Base-by-base conservation (phyloP, 2,888 invertebrate species). In the Acrocera orbiculus region DNA sequence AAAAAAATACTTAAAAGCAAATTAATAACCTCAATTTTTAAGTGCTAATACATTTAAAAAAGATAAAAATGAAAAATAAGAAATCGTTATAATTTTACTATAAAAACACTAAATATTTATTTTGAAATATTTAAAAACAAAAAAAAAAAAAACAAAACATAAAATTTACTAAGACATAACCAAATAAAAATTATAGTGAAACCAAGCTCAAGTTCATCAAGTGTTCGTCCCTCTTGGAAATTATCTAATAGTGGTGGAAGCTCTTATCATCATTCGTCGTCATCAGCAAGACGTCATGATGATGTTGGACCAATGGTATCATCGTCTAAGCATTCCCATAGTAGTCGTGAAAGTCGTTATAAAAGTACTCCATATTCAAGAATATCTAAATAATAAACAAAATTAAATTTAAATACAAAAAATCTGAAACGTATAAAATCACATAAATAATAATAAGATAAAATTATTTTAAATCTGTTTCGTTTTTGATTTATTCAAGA, bases 331-430 rank as follows among this genome's bases (percentile, higher is more conserved):
- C 36, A 38, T 40, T 25, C 37, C 27, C 41, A 42, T 35, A 40
- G 38, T 29, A 40, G 35, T 24, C 44, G 47, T 26, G 48, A 47
- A 36, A 58, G 65, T 54, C 68, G 68, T 51, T 69, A 67, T 58
- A 66, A 69, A 51, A 60, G 65, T 44, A 65, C 67, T 44, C 69
- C 69, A 40, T 69, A 70, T 53, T 52, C 66, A 48, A 65, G 68
- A 9, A 19, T 19, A 30, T 14, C 10, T 24, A 24, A 17, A 28
- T 11, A 19, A 28, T 16, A 28, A 28, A 28, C 17, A 4, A 28
- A 28, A 28, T 19, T n/a, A 11, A 11, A 11, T 11, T 16, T 19
- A 19, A 11, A 16, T 5, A 17, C 6, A 20, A 16, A 19, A 19
- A 29, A 20, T 11, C 8, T 3, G 8, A 17, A 44, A 52, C 63